Evolutionary conservation across 2,888 invertebrate species (phyloP).

Genomic region (Aphrophora alni): DNA sequence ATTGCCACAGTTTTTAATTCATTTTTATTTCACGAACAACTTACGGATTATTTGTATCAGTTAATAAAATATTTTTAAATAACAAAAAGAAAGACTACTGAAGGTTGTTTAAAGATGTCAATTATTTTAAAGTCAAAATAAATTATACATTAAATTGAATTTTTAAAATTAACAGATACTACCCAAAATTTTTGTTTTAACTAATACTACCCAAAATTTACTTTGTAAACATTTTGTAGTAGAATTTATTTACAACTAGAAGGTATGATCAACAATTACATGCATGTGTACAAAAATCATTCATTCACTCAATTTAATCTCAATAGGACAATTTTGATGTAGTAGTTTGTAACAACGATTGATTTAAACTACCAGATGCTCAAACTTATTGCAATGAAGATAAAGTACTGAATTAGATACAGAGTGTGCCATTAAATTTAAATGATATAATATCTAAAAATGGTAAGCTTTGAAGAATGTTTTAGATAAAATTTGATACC

Average conservation of each 20-base stretch:
- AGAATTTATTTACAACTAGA: slow-evolving; percentile 36
- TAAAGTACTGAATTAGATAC: slow-evolving; percentile 22
- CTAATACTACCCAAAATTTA: slow-evolving; percentile 32
- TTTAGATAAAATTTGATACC: too few relatives aligned
- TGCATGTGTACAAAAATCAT: slow-evolving; percentile 12
- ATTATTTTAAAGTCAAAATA: background rate
- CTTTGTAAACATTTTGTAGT: slow-evolving; percentile 35
- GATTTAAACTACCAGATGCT: slow-evolving; percentile 25
- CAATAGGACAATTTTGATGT: background rate
- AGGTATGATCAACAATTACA: slow-evolving; percentile 36
- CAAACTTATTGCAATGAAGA: slow-evolving; percentile 34
- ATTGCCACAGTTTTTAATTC: background rate
- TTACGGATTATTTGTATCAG: background rate
- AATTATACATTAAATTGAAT: background rate
- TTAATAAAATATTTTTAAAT: background rate
- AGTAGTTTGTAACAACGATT: background rate
- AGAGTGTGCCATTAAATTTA: too few relatives aligned
- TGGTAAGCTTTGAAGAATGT: too few relatives aligned
- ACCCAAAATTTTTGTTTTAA: too few relatives aligned
- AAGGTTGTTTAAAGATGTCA: background rate
- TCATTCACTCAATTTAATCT: background rate
- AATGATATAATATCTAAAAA: too few relatives aligned
- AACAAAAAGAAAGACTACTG: background rate
- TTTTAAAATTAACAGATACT: background rate
- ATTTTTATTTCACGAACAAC: background rate